A percentile compares a stretch with the other conserved stretches of the same genome.
phyloP scores from a whole-genome alignment of 2,888 invertebrate genomes.

The Allacma fusca region DNA sequence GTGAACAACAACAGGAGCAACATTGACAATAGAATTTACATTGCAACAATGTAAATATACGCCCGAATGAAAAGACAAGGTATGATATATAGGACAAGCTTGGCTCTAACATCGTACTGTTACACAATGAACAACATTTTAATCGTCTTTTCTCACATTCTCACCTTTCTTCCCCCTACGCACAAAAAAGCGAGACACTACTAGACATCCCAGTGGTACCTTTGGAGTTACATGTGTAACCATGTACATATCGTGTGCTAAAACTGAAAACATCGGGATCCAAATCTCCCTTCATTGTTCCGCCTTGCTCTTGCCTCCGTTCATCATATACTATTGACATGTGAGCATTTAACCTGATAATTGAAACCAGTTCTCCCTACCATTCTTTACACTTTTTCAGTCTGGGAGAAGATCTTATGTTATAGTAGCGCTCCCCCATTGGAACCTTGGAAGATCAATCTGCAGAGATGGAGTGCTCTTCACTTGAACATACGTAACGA shows the following conservation, averaged over 20 bases:
- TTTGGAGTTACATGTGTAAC: no score
- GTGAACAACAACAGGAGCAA: background rate
- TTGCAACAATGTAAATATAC: background rate
- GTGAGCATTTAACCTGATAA: conserved; percentile 28
- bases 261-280: background rate
- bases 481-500: background rate
- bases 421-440: no score
- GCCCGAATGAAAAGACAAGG: background rate
- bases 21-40: background rate
- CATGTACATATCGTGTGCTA: background rate
- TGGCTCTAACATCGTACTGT: background rate
- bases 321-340: conserved; percentile 29
- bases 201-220: no score
- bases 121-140: background rate
- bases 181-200: background rate
- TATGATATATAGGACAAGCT: background rate
- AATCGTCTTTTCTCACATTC: conserved; percentile 6
- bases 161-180: background rate
- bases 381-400: conserved; percentile 23
- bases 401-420: background rate
- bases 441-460: no score
- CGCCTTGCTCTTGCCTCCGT: conserved; percentile 22
- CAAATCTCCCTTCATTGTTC: background rate
- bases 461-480: no score
- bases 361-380: conserved; percentile 34